These are phyloP conservation scores for Helicoverpa assulta DNA, from an alignment of 2,888 invertebrate species.

Conservation along the genomic window DNA sequence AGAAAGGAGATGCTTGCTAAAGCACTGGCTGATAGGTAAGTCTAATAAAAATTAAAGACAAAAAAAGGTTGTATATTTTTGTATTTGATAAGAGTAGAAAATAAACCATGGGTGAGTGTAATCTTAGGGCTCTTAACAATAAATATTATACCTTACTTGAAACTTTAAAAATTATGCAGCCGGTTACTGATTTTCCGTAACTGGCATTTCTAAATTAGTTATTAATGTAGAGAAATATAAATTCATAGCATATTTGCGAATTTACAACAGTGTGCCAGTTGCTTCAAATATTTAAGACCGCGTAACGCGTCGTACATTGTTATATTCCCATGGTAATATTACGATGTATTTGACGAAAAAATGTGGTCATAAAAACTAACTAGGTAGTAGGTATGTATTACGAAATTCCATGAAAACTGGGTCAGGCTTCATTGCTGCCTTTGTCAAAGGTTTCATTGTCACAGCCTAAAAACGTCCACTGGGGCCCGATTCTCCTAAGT, in stretches of 20 bases:
- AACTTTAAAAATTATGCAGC: no score
- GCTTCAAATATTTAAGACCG: neutral
- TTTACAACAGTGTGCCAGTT: neutral
- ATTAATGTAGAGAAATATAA: no score
- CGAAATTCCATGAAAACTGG: neutral
- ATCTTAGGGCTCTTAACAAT: no score
- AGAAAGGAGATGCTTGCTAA: constrained; percentile 93
- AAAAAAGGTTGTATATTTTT: neutral
- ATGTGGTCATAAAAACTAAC: neutral
- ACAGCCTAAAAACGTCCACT: no score
- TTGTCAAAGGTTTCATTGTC: no score
- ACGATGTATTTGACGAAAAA: neutral
- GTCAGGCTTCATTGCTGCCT: neutral
- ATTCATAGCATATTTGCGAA: neutral
- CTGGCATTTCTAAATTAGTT: no score
- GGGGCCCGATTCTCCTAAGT: no score
- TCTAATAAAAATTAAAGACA: no score
- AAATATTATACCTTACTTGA: no score
- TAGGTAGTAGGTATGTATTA: neutral
- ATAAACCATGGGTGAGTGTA: no score
- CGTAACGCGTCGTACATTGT: neutral
- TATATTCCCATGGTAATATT: neutral
- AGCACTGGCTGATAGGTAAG: constrained; percentile 93
- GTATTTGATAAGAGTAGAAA: neutral
- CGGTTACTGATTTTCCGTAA: no score